Evolutionary conservation across 2,888 invertebrate species (phyloP), one percentile per base, ranked within the genome.

Genomic region (Brenthis ino): DNA sequence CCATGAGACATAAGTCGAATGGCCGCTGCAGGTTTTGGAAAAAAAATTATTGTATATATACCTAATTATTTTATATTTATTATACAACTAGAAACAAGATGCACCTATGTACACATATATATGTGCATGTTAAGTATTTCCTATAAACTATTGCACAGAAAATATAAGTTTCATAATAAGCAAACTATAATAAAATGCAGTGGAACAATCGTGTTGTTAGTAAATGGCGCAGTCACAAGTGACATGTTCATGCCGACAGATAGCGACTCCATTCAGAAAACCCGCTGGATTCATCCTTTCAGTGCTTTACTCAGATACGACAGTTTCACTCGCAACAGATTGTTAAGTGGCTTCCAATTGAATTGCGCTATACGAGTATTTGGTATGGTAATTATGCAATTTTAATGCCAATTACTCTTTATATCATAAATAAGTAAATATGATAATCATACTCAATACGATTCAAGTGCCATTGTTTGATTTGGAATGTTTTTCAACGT

Each of bases 231-330:
- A 74, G 69, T 73, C 73, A 76, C 75, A 75, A 76, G 73, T 74
- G 74, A 73, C 74, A 75, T 74, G 75, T 77, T 79, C 78, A 68
- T 64, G 69, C 69, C 65, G 69, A 72, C 68, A 66, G 66, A 71
- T 70, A 75, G 75, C 74, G 74, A 77, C 75, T 70, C 65, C 77
- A 85, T 86, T 86, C 83, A 83, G 77, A 77, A 80, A 83, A 85
- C 76, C 80, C 80, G 82, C 78, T 79, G 82, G 82, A 78, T 84
- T 79, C 80, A 80, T 75, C 79, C 72, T 81, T 81, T 80, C 81
- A 82, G 79, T 79, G 76, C 79, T 84, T 83, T 82, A 78, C 76
- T 73, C 77, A 79, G 79, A 81, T 84, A 83, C 81, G 79, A 83
- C 82, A 79, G 79, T 80, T 82, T 76, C 76, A 75, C 75, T 78